phyloP scores from a whole-genome alignment of 2,888 invertebrate genomes.

The Clunio marinus region DNA sequence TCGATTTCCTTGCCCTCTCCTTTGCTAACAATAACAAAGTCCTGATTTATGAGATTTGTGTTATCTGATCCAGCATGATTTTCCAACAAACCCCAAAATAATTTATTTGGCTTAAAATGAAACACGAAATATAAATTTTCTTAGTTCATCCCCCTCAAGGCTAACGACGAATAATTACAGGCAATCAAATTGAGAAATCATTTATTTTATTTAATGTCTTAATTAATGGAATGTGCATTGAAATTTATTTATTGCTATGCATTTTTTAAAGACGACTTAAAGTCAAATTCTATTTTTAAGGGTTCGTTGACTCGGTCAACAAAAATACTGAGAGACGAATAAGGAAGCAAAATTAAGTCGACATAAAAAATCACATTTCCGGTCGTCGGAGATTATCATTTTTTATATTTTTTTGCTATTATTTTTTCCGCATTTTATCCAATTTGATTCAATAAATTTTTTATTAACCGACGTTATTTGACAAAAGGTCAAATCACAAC shows the following conservation, averaged over 20 bases:
- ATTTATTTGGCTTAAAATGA: slow-evolving; percentile 1
- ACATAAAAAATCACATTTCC: slow-evolving; percentile 10
- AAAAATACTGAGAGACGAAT: neutral
- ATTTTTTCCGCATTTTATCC: neutral
- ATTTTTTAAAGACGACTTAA: neutral
- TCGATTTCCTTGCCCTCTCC: neutral
- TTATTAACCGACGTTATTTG: neutral
- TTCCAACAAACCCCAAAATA: slow-evolving; percentile 10
- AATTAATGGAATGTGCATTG: neutral
- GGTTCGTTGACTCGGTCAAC: too few species aligned
- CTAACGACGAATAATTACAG: slow-evolving; percentile 10
- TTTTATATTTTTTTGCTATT: neutral
- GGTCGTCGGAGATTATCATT: neutral
- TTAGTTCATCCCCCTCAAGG: neutral
- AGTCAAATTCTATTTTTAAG: neutral
- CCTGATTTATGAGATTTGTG: slow-evolving; percentile 10
- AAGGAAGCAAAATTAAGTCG: neutral
- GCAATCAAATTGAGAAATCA: slow-evolving; percentile 3
- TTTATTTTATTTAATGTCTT: neutral
- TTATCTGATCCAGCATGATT: slow-evolving; percentile 6
- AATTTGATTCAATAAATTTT: slow-evolving; percentile 7
- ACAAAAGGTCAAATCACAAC: slow-evolving; percentile 2
- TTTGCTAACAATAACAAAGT: neutral
- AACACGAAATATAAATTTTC: neutral
- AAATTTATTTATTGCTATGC: neutral